phyloP scores from a whole-genome alignment of 2,888 invertebrate genomes.

The Cerceris ruficornis region DNA sequence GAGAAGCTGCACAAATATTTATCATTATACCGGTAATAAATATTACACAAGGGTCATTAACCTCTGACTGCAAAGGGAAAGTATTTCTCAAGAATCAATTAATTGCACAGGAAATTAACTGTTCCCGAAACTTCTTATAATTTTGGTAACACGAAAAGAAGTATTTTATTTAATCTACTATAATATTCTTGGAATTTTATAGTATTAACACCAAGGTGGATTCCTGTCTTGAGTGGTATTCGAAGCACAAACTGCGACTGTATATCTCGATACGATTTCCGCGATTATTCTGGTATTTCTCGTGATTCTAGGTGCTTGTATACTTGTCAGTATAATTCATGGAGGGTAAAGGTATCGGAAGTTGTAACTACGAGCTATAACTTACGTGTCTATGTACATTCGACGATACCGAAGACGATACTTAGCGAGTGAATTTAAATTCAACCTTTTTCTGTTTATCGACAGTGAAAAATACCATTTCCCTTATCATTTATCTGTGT shows the following conservation, averaged over 20 bases:
- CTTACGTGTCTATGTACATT: conserved; percentile 3
- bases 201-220: neutral
- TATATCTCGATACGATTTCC: conserved; percentile 12
- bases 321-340: conserved; percentile 7
- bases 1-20: too few relatives aligned
- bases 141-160: too few relatives aligned
- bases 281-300: conserved; percentile 11
- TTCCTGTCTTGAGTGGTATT: neutral
- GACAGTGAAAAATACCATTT: neutral
- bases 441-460: neutral
- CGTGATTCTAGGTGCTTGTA: conserved; percentile 4
- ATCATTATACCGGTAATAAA: too few relatives aligned
- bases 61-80: too few relatives aligned
- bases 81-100: too few relatives aligned
- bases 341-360: conserved; percentile 7
- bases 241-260: neutral
- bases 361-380: conserved; percentile 5
- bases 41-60: too few relatives aligned
- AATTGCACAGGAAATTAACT: too few relatives aligned
- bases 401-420: conserved; percentile 9
- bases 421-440: conserved; percentile 3
- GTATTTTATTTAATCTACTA: too few relatives aligned
- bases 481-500: too few relatives aligned
- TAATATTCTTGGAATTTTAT: neutral
- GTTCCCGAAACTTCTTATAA: too few relatives aligned